phyloP scores from a whole-genome alignment of 2,797 vertebrate species.

The Heteromormyrus szaboi region DNA sequence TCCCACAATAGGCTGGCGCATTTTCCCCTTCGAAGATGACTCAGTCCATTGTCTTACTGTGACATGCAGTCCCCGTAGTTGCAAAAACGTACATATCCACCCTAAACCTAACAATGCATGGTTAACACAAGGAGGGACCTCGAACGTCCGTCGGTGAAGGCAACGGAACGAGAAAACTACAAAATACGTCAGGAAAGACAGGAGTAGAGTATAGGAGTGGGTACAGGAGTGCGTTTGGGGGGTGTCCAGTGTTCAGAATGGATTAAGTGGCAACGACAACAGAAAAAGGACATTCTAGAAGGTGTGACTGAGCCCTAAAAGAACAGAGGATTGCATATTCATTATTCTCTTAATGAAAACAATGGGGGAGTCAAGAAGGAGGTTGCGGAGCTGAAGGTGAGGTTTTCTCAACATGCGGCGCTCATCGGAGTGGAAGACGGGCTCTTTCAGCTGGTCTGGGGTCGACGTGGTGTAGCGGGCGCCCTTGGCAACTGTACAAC shows the following conservation, averaged over 20 bases:
- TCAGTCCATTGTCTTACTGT: neutral
- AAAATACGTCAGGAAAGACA: neutral
- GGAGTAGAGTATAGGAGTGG: neutral
- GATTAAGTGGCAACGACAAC: neutral
- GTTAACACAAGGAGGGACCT: neutral
- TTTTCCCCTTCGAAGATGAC: neutral
- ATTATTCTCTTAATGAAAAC: neutral
- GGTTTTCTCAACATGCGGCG: neutral
- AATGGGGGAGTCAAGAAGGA: neutral
- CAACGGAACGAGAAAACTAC: neutral
- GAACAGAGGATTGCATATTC: neutral
- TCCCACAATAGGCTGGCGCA: slow-evolving; percentile 20
- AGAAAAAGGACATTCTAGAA: neutral
- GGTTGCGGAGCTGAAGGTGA: neutral
- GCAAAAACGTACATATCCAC: neutral
- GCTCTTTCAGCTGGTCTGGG: slow-evolving; percentile 1
- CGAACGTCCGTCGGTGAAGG: neutral
- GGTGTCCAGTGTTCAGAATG: neutral
- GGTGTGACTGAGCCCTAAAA: neutral
- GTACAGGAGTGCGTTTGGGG: neutral
- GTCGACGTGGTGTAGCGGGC: neutral
- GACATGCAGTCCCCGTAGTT: neutral
- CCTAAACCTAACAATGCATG: neutral
- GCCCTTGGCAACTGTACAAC: neutral
- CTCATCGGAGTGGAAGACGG: neutral